Evolutionary conservation across 2,797 vertebrate species (phyloP), one percentile per base, ranked within the genome.

Genomic region (Neosalanx taihuensis): DNA sequence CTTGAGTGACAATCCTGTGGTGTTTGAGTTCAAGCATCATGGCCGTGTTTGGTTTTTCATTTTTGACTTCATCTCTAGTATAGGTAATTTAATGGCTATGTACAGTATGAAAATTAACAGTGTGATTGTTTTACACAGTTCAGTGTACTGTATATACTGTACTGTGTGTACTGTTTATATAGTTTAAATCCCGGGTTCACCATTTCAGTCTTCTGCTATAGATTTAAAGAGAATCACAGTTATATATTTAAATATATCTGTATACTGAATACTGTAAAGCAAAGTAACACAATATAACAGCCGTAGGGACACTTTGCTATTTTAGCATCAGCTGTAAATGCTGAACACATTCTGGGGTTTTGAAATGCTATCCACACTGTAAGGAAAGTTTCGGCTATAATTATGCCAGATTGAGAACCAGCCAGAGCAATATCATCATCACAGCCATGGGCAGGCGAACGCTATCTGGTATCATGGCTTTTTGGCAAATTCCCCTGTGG

Each of bases 241-340:
- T 84, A 79, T 75, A 84, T 84, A 78, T 83, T 46, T 13, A 46
- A 46, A 46, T 13, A 13, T 13, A 46, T 46, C 41, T 46, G 10
- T 41, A 46, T 46, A 9, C 35, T 37, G 84, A 74, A 53, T 75
- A 78, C 71, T 76, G 69, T 37, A 60, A 73, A 71, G 70, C 76
- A 73, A 82, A 72, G 75, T 68, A 83, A 77, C 81, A 81, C 81
- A 86, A 83, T 73, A 53, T 56, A 87, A 83, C 81, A 83, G 83
- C 74, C 85, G 84, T 72, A 20, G 41, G n/a, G 31, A 26, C 41
- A 17, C 63, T 69, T 79, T 73, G 67, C 83, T 81, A 86, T 87
- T 86, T 90, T 72, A 80, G 73, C 62, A 63, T 68, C 71, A 76
- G 73, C 78, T 84, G 59, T 85, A 81, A 85, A 86, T 79, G 66